A percentile compares a stretch with the other conserved stretches of the same genome.
Conservation (phyloP, 1,140 invertebrate species). For the Achatina immaculata region DNA sequence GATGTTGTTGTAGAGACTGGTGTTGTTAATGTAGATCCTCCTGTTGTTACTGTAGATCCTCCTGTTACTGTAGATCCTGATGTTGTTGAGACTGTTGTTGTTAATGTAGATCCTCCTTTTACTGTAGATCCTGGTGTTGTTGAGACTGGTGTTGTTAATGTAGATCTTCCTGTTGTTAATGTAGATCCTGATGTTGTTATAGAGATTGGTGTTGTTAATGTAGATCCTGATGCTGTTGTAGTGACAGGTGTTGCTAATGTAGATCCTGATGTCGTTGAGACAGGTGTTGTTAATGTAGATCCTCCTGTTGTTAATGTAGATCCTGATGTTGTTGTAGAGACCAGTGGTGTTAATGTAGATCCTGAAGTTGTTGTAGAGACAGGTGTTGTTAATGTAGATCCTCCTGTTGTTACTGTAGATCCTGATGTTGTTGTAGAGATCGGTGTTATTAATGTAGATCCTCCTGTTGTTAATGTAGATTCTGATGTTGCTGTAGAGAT, state of each 20-base stretch:
- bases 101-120: neutral
- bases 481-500: neutral
- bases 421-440: too few species aligned
- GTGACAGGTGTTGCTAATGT: neutral
- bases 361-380: neutral
- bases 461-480: slow-evolving; percentile 5
- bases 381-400: slow-evolving; percentile 11
- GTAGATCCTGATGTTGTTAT: slow-evolving; percentile 25
- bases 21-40: neutral
- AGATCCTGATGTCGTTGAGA: slow-evolving; percentile 1
- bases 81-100: slow-evolving; percentile 3
- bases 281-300: neutral
- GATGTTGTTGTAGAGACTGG: neutral
- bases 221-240: slow-evolving; percentile 19
- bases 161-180: slow-evolving; percentile 6
- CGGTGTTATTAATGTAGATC: too few species aligned
- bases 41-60: neutral
- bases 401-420: slow-evolving; percentile 18
- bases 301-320: neutral
- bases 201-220: too few species aligned
- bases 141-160: neutral
- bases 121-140: slow-evolving; percentile 5
- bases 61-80: neutral
- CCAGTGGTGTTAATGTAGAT: neutral
- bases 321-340: neutral